A percentile compares a stretch with the other conserved stretches of the same genome.
phyloP scores from a whole-genome alignment of 2,797 vertebrate genomes.

The Platyrinchus mystaceus region DNA sequence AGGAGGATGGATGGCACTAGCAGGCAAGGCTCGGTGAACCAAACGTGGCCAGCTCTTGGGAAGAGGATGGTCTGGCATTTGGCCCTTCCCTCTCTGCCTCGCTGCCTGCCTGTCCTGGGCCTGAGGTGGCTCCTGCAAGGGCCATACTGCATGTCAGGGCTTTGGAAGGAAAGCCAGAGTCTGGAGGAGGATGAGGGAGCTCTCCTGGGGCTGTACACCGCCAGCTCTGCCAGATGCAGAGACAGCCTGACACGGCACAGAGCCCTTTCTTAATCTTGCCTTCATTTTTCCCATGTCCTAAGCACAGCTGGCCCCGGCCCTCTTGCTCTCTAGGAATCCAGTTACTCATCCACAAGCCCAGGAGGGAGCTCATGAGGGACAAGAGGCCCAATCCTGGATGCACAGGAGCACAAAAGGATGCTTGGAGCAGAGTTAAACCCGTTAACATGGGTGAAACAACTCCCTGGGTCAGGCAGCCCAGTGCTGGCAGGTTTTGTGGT shows the following conservation, averaged over 20 bases:
- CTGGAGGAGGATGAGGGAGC: not conserved
- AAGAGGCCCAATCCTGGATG: not conserved
- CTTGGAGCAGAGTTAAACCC: not conserved
- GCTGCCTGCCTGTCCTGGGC: accelerated
- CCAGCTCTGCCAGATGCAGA: conserved; percentile 24
- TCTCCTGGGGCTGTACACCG: not conserved
- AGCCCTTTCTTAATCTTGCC: not conserved
- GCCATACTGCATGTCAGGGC: accelerated
- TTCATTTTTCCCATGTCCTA: conserved; percentile 44
- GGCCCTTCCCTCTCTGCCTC: not conserved
- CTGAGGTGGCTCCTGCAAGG: not conserved
- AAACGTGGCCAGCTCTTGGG: accelerated
- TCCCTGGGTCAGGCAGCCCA: not conserved
- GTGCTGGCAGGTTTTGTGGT: not conserved
- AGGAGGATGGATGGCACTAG: not conserved
- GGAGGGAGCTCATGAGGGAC: not conserved
- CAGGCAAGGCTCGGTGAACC: not conserved
- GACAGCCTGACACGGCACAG: not conserved
- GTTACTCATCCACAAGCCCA: not conserved
- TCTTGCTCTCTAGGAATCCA: conserved; percentile 36
- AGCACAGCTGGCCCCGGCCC: conserved; percentile 20
- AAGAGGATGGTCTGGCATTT: not conserved
- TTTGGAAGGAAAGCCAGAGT: not conserved
- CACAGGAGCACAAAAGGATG: not conserved
- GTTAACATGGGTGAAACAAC: not conserved